Evolutionary conservation across 2,888 invertebrate species (phyloP).

Genomic region (Biston stratarius): DNA sequence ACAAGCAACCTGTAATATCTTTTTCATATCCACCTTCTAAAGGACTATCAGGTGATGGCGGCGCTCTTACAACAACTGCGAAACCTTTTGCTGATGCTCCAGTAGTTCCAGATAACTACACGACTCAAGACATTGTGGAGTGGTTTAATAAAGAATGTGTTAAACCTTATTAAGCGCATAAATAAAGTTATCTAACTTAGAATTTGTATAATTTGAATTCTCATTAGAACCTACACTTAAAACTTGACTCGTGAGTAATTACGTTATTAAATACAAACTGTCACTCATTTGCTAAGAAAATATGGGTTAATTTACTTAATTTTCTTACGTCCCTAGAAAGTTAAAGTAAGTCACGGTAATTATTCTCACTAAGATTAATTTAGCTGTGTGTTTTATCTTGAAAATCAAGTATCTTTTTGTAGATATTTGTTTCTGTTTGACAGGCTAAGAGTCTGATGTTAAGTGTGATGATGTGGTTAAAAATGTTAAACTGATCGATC

Average conservation of each 20-base stretch:
- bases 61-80: slow-evolving; percentile 33
- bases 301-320: slow-evolving; percentile 1
- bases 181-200: slow-evolving; percentile 2
- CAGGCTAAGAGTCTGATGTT: no score
- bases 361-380: not conserved
- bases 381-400: not conserved
- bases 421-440: no score
- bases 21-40: slow-evolving; percentile 54
- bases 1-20: slow-evolving; percentile 42
- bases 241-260: not conserved
- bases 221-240: not conserved
- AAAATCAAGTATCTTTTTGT: not conserved
- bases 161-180: slow-evolving; percentile 42
- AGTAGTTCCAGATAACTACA: slow-evolving; percentile 51
- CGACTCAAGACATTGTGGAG: slow-evolving; percentile 46
- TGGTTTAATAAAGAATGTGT: slow-evolving; percentile 50
- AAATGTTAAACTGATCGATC: no score
- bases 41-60: slow-evolving; percentile 53
- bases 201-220: not conserved
- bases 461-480: no score
- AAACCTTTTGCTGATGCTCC: slow-evolving; percentile 52
- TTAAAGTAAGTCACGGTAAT: not conserved
- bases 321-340: not conserved
- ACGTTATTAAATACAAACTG: not conserved
- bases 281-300: not conserved